Evolutionary conservation across 2,888 invertebrate species (phyloP).

Genomic region (Tiphia femorata): DNA sequence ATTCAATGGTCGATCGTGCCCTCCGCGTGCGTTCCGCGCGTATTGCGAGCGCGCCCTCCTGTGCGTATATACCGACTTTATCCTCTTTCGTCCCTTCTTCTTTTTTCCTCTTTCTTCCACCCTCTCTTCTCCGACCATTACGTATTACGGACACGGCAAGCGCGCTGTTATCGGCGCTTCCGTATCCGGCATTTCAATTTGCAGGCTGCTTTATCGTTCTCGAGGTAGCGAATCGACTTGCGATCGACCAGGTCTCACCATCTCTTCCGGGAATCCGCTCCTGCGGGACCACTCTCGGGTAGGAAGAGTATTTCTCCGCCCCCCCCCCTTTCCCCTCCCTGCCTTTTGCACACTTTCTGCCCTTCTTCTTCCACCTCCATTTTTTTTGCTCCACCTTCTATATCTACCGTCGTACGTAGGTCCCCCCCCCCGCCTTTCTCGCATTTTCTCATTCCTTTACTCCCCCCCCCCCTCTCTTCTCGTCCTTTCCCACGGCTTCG

Average conservation of each 20-base stretch:
- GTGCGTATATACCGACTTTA: background rate
- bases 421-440: background rate
- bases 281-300: slow-evolving; percentile 21
- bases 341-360: no score
- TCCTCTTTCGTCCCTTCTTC: slow-evolving; percentile 4
- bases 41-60: no score
- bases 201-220: slow-evolving; percentile 15
- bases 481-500: slow-evolving; percentile 4
- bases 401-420: background rate
- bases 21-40: no score
- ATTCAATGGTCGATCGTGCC: no score
- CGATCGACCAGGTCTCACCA: slow-evolving; percentile 11
- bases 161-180: background rate
- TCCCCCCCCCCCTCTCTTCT: slow-evolving; percentile 11
- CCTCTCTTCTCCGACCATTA: background rate
- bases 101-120: background rate
- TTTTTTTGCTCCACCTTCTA: background rate
- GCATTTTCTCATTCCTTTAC: background rate
- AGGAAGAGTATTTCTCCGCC: slow-evolving; percentile 15
- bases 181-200: slow-evolving; percentile 22
- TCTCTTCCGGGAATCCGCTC: slow-evolving; percentile 1
- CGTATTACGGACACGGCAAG: slow-evolving; percentile 3
- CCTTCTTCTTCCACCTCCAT: background rate
- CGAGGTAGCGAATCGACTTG: slow-evolving; percentile 10
- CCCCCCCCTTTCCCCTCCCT: no score